These are phyloP conservation scores for Gymnoscelis rufifasciata DNA, from an alignment of 2,888 invertebrate species.

Conservation along the genomic window DNA sequence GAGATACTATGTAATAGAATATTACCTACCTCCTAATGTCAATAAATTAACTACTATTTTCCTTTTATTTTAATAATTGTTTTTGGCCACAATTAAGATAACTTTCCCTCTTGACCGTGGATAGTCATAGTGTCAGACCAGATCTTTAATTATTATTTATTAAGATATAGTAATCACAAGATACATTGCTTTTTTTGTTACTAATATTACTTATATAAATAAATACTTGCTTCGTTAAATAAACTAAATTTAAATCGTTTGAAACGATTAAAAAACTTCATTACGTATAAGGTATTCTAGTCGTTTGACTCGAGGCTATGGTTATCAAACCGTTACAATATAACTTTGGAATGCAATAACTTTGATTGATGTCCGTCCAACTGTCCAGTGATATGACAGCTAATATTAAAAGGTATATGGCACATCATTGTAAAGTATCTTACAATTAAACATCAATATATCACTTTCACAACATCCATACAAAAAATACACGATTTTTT, in stretches of 20 bases:
- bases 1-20: slow-evolving; percentile 23
- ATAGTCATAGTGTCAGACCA: slow-evolving; percentile 2
- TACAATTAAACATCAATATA: slow-evolving; percentile 23
- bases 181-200: slow-evolving; percentile 17
- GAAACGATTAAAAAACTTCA: slow-evolving; percentile 40
- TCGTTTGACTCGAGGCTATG: too few relatives aligned
- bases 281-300: too few relatives aligned
- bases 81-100: slow-evolving; percentile 40
- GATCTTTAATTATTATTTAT: slow-evolving; percentile 2
- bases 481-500: slow-evolving; percentile 54
- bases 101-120: slow-evolving; percentile 37
- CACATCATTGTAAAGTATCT: slow-evolving; percentile 37
- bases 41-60: slow-evolving; percentile 17
- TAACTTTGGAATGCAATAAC: slow-evolving; percentile 52
- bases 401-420: slow-evolving; percentile 34
- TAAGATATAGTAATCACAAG: slow-evolving; percentile 17
- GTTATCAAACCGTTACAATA: slow-evolving; percentile 10
- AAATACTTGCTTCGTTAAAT: slow-evolving; percentile 10
- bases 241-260: slow-evolving; percentile 42
- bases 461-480: slow-evolving; percentile 46
- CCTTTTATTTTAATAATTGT: slow-evolving; percentile 27
- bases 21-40: too few relatives aligned
- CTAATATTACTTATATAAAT: slow-evolving; percentile 8
- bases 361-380: slow-evolving; percentile 8
- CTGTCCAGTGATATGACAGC: slow-evolving; percentile 17